Evolutionary conservation across 2,113 vertebrate species (phyloP), one percentile per base, ranked within the genome.

Genomic region (Sebastes fasciatus): DNA sequence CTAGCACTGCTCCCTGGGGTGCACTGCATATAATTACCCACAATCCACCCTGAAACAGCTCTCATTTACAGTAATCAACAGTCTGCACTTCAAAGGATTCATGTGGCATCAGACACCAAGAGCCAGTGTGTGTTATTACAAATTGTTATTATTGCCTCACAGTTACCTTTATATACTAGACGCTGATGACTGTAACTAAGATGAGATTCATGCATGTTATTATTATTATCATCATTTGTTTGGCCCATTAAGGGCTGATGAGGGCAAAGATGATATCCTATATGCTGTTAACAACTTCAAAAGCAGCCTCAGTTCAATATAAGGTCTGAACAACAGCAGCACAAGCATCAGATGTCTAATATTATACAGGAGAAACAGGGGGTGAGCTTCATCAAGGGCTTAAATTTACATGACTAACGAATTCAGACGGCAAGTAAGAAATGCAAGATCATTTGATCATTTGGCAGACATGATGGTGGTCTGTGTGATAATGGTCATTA

Each of bases 21-120:
- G 93, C 93, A 92, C 91, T 94, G 93, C 93, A 94, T 94, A 94
- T 95, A 95, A 95, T 95, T 95, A 94, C 93, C 93, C 94, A 95
- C 92, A 94, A 95, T 94, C 93, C 93, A 95, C 93, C 94, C 93
- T 94, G 94, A 95, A 94, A 94, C 92, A 93, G 93, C 93, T 91
- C 93, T 94, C 93, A 95, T 95, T 95, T 95, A 94, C 93, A 93
- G 93, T 93, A 94, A 95, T 94, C 93, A 94, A 95, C 94, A 95
- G 91, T 93, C 92, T 92, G 91, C 91, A 93, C 93, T 94, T 94
- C 94, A 94, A 93, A 95, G 93, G 92, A 92, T 92, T 93, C 88
- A 88, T 91, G 91, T 93, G 90, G 89, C 93, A 92, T 93, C 92
- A 92, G 86, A 94, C 89, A 88, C 79, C 78, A 75, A 90, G 84